phyloP scores from a whole-genome alignment of 1,140 invertebrate genomes.

The Panulirus ornatus region DNA sequence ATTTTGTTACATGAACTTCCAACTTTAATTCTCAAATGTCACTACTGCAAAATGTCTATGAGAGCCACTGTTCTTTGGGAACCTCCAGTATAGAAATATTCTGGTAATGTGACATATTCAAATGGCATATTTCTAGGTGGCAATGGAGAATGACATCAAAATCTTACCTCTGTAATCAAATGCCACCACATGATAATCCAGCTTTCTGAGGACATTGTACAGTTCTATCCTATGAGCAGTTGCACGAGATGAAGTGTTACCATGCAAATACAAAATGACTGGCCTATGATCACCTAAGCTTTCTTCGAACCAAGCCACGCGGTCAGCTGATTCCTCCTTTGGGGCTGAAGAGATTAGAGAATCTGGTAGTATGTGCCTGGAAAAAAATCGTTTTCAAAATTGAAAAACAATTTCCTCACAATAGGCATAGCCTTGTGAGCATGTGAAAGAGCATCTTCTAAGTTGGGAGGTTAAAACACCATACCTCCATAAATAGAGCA shows the following conservation, averaged over 20 bases:
- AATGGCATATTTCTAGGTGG: neutral
- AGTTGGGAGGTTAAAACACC: too few species aligned
- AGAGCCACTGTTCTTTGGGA: neutral
- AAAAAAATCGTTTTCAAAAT: too few species aligned
- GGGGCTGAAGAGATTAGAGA: constrained; percentile 43
- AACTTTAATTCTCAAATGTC: too few species aligned
- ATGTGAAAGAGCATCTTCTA: too few species aligned
- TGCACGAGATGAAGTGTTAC: constrained; percentile 91
- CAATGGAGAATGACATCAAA: neutral
- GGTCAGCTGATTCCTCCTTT: constrained; percentile 20
- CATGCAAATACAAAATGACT: constrained; percentile 91
- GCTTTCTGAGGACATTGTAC: constrained; percentile 88
- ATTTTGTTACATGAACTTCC: neutral
- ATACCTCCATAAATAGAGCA: too few species aligned
- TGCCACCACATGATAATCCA: constrained; percentile 91
- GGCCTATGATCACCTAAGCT: constrained; percentile 78
- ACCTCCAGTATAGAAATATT: neutral
- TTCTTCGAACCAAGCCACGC: constrained; percentile 44
- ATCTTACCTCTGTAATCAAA: constrained; percentile 92
- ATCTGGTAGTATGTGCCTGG: constrained; percentile 61
- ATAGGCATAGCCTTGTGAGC: too few species aligned
- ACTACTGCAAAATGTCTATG: too few species aligned
- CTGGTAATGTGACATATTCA: neutral
- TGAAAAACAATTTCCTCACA: too few species aligned
- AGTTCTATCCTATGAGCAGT: constrained; percentile 89